Percentiles rank a stretch among this genome's conserved stretches.
These are phyloP conservation scores for Platygyra sinensis DNA, from an alignment of 64 coral and sea anemone species.

Conservation along the genomic window DNA sequence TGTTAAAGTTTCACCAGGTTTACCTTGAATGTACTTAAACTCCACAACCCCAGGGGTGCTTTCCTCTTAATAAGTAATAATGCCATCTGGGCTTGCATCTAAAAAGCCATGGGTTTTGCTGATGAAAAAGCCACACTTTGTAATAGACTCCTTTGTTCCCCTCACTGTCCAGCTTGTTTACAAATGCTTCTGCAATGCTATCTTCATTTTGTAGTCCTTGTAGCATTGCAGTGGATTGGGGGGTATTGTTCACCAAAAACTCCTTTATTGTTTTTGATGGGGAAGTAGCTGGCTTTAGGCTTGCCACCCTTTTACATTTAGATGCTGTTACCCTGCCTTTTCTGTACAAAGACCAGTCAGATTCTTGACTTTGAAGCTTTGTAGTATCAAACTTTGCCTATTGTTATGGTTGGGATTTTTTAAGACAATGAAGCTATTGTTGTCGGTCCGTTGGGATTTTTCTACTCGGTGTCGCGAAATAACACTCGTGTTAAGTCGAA, in stretches of 20 bases:
- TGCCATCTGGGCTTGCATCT: conserved; percentile 8
- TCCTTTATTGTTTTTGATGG: conserved; percentile 29
- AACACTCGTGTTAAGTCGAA: too few species aligned
- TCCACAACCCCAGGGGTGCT: conserved; percentile 6
- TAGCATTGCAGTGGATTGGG: conserved; percentile 30
- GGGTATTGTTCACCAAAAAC: conserved; percentile 29
- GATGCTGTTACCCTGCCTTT: conserved; percentile 48
- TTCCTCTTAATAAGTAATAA: conserved; percentile 1
- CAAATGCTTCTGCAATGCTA: conserved; percentile 19
- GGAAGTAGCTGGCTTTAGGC: conserved; percentile 33
- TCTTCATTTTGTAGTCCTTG: conserved; percentile 33
- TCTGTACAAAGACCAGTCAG: conserved; percentile 55
- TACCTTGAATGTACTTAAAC: conserved; percentile 25
- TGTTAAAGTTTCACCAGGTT: conserved; percentile 22
- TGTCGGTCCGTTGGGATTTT: too few species aligned
- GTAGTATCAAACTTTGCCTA: too few species aligned
- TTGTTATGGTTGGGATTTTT: too few species aligned
- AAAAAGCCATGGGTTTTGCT: conserved; percentile 14
- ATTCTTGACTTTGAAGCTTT: conserved; percentile 25
- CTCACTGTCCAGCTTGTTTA: conserved; percentile 5
- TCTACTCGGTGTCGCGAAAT: too few species aligned
- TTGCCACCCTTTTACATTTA: conserved; percentile 53
- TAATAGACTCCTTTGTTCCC: conserved; percentile 14
- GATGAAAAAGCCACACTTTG: conserved; percentile 19
- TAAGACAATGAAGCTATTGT: too few species aligned